Evolutionary conservation across 1,140 invertebrate genomes (phyloP).

Genomic region (Pseudomyrmex flavicornis): DNA sequence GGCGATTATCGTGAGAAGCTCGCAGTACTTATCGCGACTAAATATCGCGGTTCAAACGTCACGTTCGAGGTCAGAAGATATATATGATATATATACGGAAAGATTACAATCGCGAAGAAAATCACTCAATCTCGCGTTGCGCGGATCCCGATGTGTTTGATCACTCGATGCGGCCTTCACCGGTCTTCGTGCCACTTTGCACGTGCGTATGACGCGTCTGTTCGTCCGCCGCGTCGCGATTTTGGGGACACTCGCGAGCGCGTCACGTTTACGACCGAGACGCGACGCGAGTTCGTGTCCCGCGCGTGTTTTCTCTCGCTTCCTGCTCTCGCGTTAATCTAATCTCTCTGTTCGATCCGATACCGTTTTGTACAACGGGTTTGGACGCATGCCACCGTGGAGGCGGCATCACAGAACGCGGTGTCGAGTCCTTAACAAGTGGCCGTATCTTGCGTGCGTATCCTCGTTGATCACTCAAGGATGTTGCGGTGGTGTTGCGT

Average conservation of each 20-base stretch:
- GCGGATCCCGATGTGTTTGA: not conserved
- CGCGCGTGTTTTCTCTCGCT: not conserved
- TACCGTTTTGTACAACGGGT: constrained; percentile 15
- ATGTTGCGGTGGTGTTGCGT: constrained; percentile 18
- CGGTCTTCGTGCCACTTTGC: not conserved
- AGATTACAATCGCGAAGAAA: not conserved
- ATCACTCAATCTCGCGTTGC: not conserved
- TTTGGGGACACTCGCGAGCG: not conserved
- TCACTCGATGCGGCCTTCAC: not conserved
- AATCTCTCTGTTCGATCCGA: not conserved
- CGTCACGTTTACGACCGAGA: not conserved
- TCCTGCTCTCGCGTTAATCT: not conserved
- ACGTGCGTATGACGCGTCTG: not conserved
- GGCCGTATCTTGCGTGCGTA: not conserved
- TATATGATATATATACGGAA: not conserved
- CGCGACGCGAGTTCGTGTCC: not conserved
- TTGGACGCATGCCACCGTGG: constrained; percentile 35
- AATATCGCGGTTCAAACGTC: not conserved
- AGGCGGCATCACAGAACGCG: constrained; percentile 5
- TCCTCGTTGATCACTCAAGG: not conserved
- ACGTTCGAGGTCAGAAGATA: not conserved
- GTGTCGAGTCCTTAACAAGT: not conserved
- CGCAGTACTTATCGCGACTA: not conserved
- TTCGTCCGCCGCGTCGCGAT: not conserved
- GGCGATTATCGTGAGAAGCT: not conserved